Percentiles rank a stretch among this genome's conserved stretches.
Conservation (phyloP, 2,797 vertebrate genomes). For the Thaleichthys pacificus region DNA sequence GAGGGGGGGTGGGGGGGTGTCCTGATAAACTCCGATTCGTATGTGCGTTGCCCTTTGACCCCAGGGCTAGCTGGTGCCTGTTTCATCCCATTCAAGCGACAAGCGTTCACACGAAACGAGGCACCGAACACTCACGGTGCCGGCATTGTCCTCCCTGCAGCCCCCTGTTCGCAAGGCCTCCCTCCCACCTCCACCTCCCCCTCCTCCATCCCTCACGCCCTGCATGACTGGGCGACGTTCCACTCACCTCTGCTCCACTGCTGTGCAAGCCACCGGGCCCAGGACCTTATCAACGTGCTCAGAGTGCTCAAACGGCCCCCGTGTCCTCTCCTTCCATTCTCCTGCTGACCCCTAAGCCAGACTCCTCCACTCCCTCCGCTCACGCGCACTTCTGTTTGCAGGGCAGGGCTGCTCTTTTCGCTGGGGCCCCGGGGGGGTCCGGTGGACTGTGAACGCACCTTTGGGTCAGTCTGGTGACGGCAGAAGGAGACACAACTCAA, state of each 20-base stretch:
- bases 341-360: not conserved
- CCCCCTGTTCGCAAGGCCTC: conserved; percentile 35
- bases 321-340: not conserved
- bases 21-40: conserved; percentile 47
- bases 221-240: conserved; percentile 34
- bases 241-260: conserved; percentile 15
- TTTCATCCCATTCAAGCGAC: conserved; percentile 36
- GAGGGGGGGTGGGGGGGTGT: not conserved
- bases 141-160: conserved; percentile 42
- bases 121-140: conserved; percentile 34
- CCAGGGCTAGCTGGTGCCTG: conserved; percentile 45
- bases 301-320: conserved; percentile 9
- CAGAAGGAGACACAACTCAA: conserved; percentile 1
- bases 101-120: conserved; percentile 43
- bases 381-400: conserved; percentile 7
- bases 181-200: not conserved
- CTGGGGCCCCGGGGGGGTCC: not conserved
- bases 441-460: not conserved
- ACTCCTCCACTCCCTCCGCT: not conserved
- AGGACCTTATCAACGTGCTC: conserved; percentile 19
- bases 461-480: not conserved
- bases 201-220: conserved; percentile 28
- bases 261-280: conserved; percentile 18
- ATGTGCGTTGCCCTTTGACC: conserved; percentile 49
- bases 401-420: conserved; percentile 8